phyloP scores from a whole-genome alignment of 2,797 vertebrate genomes.

The Macropus fuliginosus region DNA sequence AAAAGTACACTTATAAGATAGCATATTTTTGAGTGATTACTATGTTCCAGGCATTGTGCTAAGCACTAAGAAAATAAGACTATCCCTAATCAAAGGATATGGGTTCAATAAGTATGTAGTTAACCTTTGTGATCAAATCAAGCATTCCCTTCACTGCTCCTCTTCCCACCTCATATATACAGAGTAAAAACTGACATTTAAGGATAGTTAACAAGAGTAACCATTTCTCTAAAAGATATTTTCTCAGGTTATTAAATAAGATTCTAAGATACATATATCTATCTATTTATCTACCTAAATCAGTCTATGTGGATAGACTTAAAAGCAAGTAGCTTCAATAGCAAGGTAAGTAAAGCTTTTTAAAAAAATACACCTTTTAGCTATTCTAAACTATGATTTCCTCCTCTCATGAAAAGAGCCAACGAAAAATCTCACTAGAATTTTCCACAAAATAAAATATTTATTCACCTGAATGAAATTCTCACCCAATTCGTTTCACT shows the following conservation, averaged over 20 bases:
- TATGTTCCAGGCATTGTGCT: background rate
- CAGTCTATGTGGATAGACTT: background rate
- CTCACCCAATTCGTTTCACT: background rate
- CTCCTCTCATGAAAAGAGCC: background rate
- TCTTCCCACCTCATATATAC: background rate
- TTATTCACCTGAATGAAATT: constrained; percentile 17
- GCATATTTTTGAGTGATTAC: background rate
- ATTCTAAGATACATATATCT: background rate
- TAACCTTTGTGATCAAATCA: background rate
- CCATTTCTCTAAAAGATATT: constrained; percentile 11
- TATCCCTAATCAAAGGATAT: background rate
- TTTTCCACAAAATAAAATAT: constrained; percentile 16
- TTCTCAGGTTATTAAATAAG: background rate
- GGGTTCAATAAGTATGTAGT: background rate
- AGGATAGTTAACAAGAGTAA: constrained; percentile 42
- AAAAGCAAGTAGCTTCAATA: constrained; percentile 28
- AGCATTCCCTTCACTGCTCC: background rate
- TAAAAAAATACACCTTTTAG: background rate
- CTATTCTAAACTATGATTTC: background rate
- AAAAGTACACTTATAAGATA: background rate
- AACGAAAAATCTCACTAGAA: constrained; percentile 23
- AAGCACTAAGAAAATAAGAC: background rate
- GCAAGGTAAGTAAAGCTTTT: constrained; percentile 13
- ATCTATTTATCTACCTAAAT: background rate
- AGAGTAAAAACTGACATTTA: background rate